Evolutionary conservation across 2,797 vertebrate species (phyloP).

Genomic region (Sitta carolinensis): DNA sequence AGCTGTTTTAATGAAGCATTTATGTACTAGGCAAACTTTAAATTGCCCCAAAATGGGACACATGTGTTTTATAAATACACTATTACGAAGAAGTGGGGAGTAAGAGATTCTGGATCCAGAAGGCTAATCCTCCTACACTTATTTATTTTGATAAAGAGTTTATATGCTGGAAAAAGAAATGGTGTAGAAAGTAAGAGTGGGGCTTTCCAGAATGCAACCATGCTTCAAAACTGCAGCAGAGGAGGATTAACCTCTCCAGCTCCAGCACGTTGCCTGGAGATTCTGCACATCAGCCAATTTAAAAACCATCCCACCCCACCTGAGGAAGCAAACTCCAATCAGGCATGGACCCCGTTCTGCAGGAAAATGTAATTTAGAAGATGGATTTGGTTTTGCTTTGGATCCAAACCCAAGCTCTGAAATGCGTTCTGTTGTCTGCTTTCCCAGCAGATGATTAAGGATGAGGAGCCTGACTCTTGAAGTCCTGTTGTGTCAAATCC

Average conservation of each 20-base stretch:
- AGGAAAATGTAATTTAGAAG: not conserved
- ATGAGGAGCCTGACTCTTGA: not conserved
- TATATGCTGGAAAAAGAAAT: slow-evolving; percentile 18
- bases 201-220: not conserved
- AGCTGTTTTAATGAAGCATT: slow-evolving; percentile 64
- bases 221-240: not conserved
- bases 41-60: slow-evolving; percentile 55
- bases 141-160: slow-evolving; percentile 43
- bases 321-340: not conserved
- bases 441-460: not conserved
- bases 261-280: not conserved
- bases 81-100: slow-evolving; percentile 18
- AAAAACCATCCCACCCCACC: not conserved
- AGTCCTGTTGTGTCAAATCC: not conserved
- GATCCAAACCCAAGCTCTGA: not conserved
- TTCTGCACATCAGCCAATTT: not conserved
- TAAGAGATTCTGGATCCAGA: slow-evolving; percentile 34
- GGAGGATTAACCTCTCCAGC: not conserved
- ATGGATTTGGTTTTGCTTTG: not conserved
- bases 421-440: not conserved
- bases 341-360: not conserved
- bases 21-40: slow-evolving; percentile 32
- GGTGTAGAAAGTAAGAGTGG: not conserved
- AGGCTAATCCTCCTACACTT: slow-evolving; percentile 13
- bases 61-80: slow-evolving; percentile 55